Conservation (phyloP, 2,797 vertebrate genomes). For the Coluber constrictor region DNA sequence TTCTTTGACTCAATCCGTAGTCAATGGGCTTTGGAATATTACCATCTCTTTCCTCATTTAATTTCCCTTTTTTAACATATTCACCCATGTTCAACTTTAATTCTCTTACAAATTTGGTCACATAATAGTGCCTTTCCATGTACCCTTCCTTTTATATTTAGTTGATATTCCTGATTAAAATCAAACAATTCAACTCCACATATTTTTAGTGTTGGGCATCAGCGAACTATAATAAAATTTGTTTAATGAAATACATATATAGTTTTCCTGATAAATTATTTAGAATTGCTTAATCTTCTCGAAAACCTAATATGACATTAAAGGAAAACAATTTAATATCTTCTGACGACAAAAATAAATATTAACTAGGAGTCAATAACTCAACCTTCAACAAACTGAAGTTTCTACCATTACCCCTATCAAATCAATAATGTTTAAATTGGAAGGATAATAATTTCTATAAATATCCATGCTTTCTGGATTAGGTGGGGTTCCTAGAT, state of each 20-base stretch:
- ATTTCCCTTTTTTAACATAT: background rate
- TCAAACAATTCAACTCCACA: background rate
- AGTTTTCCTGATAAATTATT: background rate
- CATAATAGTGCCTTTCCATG: no score
- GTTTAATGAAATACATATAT: background rate
- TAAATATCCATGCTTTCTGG: background rate
- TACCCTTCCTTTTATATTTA: background rate
- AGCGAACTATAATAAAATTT: background rate
- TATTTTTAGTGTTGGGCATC: background rate
- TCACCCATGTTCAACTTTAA: background rate
- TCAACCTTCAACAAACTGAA: background rate
- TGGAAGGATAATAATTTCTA: background rate
- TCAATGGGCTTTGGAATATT: background rate
- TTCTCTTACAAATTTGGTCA: background rate
- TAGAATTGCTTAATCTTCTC: background rate
- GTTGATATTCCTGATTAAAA: background rate
- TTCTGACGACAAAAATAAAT: background rate
- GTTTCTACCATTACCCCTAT: fast-evolving
- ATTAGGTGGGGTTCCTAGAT: background rate
- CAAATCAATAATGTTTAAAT: background rate
- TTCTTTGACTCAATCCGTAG: background rate
- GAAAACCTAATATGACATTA: background rate
- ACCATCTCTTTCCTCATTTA: background rate
- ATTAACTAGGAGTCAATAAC: background rate
- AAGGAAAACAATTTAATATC: background rate